Conservation (phyloP, 2,888 invertebrate species). For the Notocelia uddmanniana region DNA sequence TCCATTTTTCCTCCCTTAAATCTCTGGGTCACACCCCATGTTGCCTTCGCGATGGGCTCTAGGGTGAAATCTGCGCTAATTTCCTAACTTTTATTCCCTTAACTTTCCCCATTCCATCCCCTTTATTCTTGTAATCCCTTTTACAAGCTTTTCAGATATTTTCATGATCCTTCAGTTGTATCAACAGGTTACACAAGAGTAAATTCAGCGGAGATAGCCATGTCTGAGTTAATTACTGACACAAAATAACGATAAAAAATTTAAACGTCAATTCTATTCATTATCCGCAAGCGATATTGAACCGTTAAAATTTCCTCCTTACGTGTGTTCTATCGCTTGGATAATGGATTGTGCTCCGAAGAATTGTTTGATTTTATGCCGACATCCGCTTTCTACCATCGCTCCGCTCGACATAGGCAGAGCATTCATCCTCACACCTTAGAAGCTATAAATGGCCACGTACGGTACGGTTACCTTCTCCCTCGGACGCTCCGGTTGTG, state of each 20-base stretch:
- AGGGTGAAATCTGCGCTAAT: conserved; percentile 35
- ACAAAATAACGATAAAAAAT: not conserved
- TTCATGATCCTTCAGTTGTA: not conserved
- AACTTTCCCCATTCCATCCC: conserved; percentile 28
- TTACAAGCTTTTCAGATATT: conserved; percentile 32
- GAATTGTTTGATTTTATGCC: too few species aligned
- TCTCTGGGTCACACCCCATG: not conserved
- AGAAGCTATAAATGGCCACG: too few species aligned
- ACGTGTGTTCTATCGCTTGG: too few species aligned
- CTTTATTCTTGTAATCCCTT: conserved; percentile 34
- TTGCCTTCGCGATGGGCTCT: conserved; percentile 9
- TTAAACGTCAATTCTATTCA: conserved; percentile 3
- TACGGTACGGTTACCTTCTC: too few species aligned
- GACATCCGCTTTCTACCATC: too few species aligned
- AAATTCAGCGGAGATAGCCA: conserved; percentile 14
- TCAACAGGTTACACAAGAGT: conserved; percentile 29
- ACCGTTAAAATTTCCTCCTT: too few species aligned
- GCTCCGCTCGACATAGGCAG: too few species aligned
- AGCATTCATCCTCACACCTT: too few species aligned
- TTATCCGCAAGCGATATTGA: too few species aligned
- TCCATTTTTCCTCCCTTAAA: not conserved
- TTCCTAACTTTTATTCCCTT: conserved; percentile 27
- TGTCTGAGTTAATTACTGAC: not conserved
- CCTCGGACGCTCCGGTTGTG: too few species aligned
- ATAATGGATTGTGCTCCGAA: too few species aligned